Base-by-base conservation (phyloP, 1,140 invertebrate species). In the Potamilus streckersoni region DNA sequence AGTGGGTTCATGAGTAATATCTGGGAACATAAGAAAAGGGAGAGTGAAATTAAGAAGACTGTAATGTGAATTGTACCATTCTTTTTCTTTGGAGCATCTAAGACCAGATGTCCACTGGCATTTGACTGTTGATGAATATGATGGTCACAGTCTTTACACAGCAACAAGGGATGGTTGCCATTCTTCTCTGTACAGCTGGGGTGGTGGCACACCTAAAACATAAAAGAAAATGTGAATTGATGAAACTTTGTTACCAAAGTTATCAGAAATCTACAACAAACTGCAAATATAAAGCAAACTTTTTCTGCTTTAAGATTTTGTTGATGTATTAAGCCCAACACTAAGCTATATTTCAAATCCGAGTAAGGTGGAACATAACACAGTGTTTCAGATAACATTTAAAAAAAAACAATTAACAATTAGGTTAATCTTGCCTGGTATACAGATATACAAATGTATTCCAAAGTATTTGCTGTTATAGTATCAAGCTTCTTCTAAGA, bases 81-180 rank as follows among this genome's bases (percentile, higher is more conserved):
- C 66, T 77, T 77, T 72, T 69, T 71, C 27, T 71, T 71, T 5
- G 75, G 75, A 11, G 73, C 19, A 69, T 77, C 75, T 0, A 77
- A 71, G 2, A 77, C 75, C 0, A 77, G 75, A 66, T 77, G 75
- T 49, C 75, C 75, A 11, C 38, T 57, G 38, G 64, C 66, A 62
- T 77, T 69, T 5, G 75, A 27, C 58, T 31, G 70, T 64, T 65
- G 65, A 60, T 77, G 75, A 38, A 77, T 71, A 27, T 68, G 72
- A n/a, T 60, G 23, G 59, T 77, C 75, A 67, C 75, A 77, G 38
- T 77, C 75, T 27, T 77, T 71, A 77, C 75, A 77, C 70, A 77
- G 70, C 31, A 77, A 57, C 69, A 77, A 72, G 3, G 75, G 75
- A 13, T 71, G 63, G 59, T 77, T 67, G 70, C 73, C 75, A 31